Evolutionary conservation across 2,888 invertebrate genomes (phyloP), one percentile per base, ranked within the genome.

Genomic region (Cremastinae sp.): DNA sequence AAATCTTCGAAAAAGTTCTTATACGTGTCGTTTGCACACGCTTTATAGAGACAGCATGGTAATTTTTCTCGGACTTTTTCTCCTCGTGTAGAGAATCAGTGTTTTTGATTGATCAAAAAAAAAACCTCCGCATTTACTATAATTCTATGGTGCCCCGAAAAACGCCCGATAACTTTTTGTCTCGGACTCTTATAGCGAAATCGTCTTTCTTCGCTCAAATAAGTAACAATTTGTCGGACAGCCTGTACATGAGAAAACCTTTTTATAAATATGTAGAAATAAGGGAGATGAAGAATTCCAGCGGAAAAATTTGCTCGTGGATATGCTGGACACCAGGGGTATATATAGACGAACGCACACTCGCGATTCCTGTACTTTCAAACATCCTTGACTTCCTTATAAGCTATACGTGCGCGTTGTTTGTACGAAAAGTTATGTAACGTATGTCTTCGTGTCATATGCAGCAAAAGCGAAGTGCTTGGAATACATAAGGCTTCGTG

Each of bases 361-460:
- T 18, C 34, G 54, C 34, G 16, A 28, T 54, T 34, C 34, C 79
- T 82, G 83, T 82, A 88, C 88, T 87, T 88, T 88, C 88, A 86
- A 88, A 87, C 84, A 88, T 88, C 88, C 88, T 88, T 88, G 88
- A 85, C 87, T 88, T 87, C 88, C 86, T 88, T 88, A 85, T 86
- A 84, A 80, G 81, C 75, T 49, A 18, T 58, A 34, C 47, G 38
- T 61, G 41, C 45, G 66, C 56, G 65, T 16, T 73, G 49, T 64
- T 80, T 82, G 81, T 82, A 84, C 81, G 81, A 84, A 86, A 86
- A 84, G 83, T 87, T 87, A 86, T 84, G 83, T 85, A 87, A 87
- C 78, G 79, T 64, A 41, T 68, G 68, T 69, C 58, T 70, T 54
- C 38, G 45, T 47, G 41, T 59, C 51, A 18, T 47, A 51, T 51